Base-by-base conservation (phyloP, 2,797 vertebrate genomes). In the Darevskia mixta region DNA sequence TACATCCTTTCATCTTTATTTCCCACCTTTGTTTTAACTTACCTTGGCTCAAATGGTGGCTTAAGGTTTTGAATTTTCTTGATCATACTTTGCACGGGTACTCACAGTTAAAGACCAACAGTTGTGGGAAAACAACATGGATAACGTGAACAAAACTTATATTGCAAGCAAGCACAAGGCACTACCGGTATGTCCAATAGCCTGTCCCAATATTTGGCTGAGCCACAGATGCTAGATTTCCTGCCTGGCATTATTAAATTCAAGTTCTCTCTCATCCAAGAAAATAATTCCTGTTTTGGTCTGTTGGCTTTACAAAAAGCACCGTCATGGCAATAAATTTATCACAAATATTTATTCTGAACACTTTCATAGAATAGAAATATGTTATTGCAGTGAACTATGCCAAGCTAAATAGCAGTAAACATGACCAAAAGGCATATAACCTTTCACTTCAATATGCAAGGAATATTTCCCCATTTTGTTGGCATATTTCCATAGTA, bases 391-490 rank as follows among this genome's bases (percentile, higher is more conserved):
- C n/a, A 25, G 20, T 66, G 4, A 67, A 35, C 18, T 55, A 41
- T n/a, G 45, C 32, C 20, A 81, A 84, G 69, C 79, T 78, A 78
- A 83, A 61, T 82, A 73, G 25, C 75, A 78, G 71, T 88, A 93
- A 89, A 87, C 75, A 87, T 0, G 67, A 85, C 91, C 90, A 89
- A 67, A 43, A 78, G 72, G 23, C 92, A 90, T 80, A 58, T 43
- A 2, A 49, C 23, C 10, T 27, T 91, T 75, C 32, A 35, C 79
- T 90, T 87, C 75, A 55, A 67, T 78, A 88, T 86, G 80, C 4
- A 43, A 55, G 13, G 49, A 55, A 10, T 49, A 71, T 38, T 87
- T 90, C 89, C 49, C 89, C 87, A 82, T 85, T 71, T 67, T 75
- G 79, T 77, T 89, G 82, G 35, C 29, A 23, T 72, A 38, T 84